Percentiles rank a stretch among this genome's conserved stretches.
Evolutionary conservation across 2,113 vertebrate species (phyloP).

Genomic region (Microcebus tavaratra): DNA sequence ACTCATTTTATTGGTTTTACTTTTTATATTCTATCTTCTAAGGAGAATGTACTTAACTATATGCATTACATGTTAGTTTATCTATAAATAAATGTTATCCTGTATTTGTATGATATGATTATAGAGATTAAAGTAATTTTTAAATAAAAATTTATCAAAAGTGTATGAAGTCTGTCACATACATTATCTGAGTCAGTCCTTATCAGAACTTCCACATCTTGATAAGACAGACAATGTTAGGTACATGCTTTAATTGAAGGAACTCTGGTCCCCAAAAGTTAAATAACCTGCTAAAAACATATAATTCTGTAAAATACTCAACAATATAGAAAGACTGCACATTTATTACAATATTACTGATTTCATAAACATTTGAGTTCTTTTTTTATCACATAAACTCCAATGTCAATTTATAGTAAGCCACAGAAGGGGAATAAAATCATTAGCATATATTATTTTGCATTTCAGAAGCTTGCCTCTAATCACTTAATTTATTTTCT

Average conservation of each 20-base stretch:
- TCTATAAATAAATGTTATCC: neutral
- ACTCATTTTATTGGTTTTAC: neutral
- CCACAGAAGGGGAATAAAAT: neutral
- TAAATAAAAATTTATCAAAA: neutral
- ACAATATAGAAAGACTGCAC: neutral
- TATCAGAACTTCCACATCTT: neutral
- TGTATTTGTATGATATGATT: neutral
- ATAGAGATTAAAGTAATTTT: neutral
- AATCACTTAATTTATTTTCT: neutral
- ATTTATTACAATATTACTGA: neutral
- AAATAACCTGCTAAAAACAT: neutral
- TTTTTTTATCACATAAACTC: neutral
- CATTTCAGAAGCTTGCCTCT: neutral
- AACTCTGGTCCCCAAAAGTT: neutral
- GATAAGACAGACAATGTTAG: neutral
- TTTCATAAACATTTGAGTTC: neutral
- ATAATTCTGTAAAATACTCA: neutral
- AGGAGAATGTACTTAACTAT: neutral
- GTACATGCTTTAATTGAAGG: neutral
- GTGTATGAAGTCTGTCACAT: neutral
- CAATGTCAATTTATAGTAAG: neutral
- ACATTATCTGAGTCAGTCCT: neutral
- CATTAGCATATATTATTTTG: neutral
- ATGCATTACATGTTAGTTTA: neutral
- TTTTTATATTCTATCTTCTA: neutral